phyloP scores from a whole-genome alignment of 1,140 invertebrate genomes.

The Drosophila baimaii region DNA sequence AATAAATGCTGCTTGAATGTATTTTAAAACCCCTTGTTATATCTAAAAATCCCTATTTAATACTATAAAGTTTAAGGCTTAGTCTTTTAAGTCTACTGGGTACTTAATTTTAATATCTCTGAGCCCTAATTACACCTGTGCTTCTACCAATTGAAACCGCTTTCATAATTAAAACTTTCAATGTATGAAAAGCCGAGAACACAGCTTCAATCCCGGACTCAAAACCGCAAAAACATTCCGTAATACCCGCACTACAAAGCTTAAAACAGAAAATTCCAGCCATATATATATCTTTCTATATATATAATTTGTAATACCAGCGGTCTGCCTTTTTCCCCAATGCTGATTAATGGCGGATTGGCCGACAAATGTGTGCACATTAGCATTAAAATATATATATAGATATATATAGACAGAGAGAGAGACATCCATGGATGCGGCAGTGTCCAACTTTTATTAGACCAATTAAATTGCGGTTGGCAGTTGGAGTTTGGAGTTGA shows the following conservation, averaged over 20 bases:
- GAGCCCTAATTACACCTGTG: constrained; percentile 1
- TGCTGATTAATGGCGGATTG: constrained; percentile 79
- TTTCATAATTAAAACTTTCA: constrained; percentile 52
- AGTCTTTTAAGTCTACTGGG: neutral
- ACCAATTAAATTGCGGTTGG: constrained; percentile 77
- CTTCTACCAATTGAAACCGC: constrained; percentile 17
- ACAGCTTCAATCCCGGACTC: constrained; percentile 8
- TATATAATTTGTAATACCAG: constrained; percentile 24
- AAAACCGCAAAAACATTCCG: constrained; percentile 66
- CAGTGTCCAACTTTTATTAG: constrained; percentile 74
- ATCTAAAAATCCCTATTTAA: neutral
- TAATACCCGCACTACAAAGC: constrained; percentile 55
- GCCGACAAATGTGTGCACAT: constrained; percentile 75
- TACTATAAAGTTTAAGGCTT: neutral
- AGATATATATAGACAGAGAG: neutral
- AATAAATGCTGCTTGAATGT: neutral
- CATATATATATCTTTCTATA: constrained; percentile 8
- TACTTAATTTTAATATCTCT: neutral
- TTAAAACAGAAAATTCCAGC: constrained; percentile 14
- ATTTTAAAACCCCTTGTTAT: neutral
- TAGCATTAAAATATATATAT: constrained; percentile 70
- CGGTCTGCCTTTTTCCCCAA: constrained; percentile 39
- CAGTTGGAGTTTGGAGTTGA: constrained; percentile 12
- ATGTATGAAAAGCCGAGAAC: constrained; percentile 3
- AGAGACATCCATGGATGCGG: constrained; percentile 7